Evolutionary conservation across 2,888 invertebrate genomes (phyloP).

Genomic region (Andrena minutula): DNA sequence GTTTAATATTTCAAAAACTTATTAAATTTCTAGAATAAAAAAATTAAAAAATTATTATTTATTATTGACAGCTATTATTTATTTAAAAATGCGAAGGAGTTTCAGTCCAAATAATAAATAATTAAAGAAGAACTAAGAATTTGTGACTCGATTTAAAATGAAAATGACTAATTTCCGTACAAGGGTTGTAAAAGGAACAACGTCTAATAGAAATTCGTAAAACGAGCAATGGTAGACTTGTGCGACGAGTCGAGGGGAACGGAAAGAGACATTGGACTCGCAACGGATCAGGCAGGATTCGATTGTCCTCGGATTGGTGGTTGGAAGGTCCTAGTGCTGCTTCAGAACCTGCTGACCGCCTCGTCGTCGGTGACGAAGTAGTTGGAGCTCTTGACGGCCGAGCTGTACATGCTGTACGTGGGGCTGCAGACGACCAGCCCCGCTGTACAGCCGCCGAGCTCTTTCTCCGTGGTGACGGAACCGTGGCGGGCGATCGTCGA

Average conservation of each 20-base stretch:
- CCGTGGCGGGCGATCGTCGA: slow-evolving; percentile 78
- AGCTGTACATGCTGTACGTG: slow-evolving; percentile 82
- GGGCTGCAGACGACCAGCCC: slow-evolving; percentile 81
- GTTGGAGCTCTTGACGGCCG: slow-evolving; percentile 78
- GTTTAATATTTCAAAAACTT: no score
- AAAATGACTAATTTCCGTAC: no score
- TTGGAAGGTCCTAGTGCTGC: neutral
- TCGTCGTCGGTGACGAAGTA: slow-evolving; percentile 83
- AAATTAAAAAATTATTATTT: no score
- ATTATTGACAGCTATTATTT: no score
- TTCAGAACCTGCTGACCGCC: slow-evolving; percentile 82
- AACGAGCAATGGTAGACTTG: slow-evolving; percentile 51
- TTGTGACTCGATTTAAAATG: no score
- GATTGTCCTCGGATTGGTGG: slow-evolving; percentile 61
- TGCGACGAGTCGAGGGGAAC: neutral
- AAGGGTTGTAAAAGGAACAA: slow-evolving; percentile 1
- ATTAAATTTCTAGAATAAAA: no score
- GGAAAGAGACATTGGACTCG: slow-evolving; percentile 19
- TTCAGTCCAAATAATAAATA: no score
- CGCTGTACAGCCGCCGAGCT: slow-evolving; percentile 72
- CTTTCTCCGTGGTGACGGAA: slow-evolving; percentile 79
- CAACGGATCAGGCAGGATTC: slow-evolving; percentile 47
- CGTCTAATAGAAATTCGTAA: slow-evolving; percentile 9
- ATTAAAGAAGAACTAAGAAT: no score
- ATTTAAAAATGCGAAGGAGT: no score